These are phyloP conservation scores for Antechinus stuartii DNA, from an alignment of 2,113 vertebrate genomes.

Conservation along the genomic window DNA sequence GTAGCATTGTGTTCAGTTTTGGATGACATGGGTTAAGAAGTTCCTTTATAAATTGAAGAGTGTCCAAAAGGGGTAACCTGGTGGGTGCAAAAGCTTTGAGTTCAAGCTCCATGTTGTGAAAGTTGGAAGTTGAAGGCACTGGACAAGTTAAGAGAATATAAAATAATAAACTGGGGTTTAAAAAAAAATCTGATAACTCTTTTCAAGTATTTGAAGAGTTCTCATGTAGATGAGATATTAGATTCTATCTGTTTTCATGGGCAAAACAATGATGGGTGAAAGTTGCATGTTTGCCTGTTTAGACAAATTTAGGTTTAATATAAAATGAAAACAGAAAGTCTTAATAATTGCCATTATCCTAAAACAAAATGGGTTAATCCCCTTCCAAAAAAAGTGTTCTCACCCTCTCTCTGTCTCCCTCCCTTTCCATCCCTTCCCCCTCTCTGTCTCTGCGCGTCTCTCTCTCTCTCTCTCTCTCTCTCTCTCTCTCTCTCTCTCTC, in stretches of 20 bases:
- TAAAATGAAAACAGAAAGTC: not conserved
- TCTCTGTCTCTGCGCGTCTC: too few relatives aligned
- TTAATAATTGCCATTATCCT: not conserved
- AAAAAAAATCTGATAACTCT: not conserved
- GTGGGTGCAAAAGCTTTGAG: not conserved
- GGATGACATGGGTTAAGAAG: not conserved
- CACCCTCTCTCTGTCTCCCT: too few relatives aligned
- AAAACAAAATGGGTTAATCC: not conserved
- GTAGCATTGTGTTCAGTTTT: not conserved
- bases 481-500: too few relatives aligned
- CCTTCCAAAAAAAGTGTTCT: too few relatives aligned
- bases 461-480: too few relatives aligned
- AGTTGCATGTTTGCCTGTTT: not conserved
- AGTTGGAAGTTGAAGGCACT: not conserved
- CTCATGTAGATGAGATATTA: not conserved
- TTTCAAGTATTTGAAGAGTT: not conserved
- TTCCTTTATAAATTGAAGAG: not conserved
- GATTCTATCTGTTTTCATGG: not conserved
- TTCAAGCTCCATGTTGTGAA: not conserved
- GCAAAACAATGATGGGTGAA: not conserved
- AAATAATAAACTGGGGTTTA: not conserved
- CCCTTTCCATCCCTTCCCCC: too few relatives aligned
- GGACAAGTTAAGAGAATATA: not conserved
- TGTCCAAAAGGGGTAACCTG: not conserved
- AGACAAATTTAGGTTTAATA: not conserved